phyloP scores from a whole-genome alignment of 2,113 vertebrate genomes.

The Callospermophilus lateralis region DNA sequence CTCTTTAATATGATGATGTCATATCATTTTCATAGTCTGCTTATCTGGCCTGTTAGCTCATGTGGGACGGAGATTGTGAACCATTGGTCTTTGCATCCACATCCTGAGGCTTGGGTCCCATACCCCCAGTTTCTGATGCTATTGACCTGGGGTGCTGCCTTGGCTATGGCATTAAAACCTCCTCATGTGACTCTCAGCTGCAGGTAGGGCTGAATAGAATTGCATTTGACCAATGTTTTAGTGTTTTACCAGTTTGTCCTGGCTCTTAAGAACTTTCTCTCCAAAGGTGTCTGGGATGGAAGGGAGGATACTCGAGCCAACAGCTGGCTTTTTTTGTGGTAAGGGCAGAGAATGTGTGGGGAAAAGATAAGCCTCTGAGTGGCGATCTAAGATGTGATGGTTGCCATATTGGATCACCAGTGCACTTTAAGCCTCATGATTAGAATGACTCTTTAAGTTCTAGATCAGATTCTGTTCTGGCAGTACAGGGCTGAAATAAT shows the following conservation, averaged over 20 bases:
- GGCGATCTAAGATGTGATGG: background rate
- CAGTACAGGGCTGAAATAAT: background rate
- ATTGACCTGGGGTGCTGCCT: background rate
- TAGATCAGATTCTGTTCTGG: background rate
- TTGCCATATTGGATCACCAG: background rate
- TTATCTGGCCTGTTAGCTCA: background rate
- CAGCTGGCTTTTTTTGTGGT: slow-evolving; percentile 11
- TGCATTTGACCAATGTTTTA: background rate
- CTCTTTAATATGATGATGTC: background rate
- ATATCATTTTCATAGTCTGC: background rate
- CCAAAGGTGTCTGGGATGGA: background rate
- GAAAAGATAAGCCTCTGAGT: background rate
- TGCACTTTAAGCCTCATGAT: background rate
- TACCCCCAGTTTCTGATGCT: background rate
- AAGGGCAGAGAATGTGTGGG: background rate
- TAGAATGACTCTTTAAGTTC: background rate
- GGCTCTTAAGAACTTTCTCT: background rate
- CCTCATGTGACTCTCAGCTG: background rate
- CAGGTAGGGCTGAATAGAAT: background rate
- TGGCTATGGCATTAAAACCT: background rate
- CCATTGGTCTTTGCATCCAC: slow-evolving; percentile 18
- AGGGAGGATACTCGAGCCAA: background rate
- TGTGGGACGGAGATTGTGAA: background rate
- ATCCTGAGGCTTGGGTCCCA: background rate
- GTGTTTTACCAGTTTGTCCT: background rate